Conservation (phyloP, 2,888 invertebrate genomes). For the Chironomus tentans region DNA sequence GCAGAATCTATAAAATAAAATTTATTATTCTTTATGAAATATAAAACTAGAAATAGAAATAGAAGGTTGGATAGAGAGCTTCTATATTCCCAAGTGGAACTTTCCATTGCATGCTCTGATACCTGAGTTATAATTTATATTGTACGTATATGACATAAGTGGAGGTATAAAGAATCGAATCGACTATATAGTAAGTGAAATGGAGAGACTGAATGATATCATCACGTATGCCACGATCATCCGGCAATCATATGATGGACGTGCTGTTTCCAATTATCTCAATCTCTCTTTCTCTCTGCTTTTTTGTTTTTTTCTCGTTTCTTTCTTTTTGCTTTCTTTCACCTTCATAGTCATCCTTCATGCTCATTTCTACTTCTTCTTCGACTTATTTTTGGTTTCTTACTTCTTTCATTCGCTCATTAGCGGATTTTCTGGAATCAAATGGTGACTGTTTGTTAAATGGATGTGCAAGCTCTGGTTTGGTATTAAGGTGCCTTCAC, state of each 20-base stretch:
- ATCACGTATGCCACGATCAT: conserved; percentile 1
- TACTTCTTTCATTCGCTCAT: neutral
- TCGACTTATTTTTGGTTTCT: neutral
- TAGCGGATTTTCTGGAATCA: neutral
- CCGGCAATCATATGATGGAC: conserved; percentile 6
- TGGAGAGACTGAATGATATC: neutral
- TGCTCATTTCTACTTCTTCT: neutral
- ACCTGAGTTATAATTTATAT: no score
- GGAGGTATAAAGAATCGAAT: no score
- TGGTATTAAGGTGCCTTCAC: no score
- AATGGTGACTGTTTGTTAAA: no score
- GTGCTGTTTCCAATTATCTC: conserved; percentile 10
- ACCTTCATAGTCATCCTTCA: neutral
- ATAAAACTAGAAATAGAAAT: no score
- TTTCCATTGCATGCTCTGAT: no score
- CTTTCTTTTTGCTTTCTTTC: neutral
- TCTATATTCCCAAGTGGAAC: no score
- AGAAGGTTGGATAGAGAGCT: no score
- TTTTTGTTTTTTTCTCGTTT: neutral
- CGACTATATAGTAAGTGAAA: neutral
- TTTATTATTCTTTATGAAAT: no score
- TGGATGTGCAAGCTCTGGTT: no score
- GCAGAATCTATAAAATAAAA: no score
- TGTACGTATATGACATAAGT: no score
- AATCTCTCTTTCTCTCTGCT: neutral